Percentiles rank a stretch among this genome's conserved stretches.
Evolutionary conservation across 2,888 invertebrate species (phyloP).

Genomic region (Stenodema calcarata): DNA sequence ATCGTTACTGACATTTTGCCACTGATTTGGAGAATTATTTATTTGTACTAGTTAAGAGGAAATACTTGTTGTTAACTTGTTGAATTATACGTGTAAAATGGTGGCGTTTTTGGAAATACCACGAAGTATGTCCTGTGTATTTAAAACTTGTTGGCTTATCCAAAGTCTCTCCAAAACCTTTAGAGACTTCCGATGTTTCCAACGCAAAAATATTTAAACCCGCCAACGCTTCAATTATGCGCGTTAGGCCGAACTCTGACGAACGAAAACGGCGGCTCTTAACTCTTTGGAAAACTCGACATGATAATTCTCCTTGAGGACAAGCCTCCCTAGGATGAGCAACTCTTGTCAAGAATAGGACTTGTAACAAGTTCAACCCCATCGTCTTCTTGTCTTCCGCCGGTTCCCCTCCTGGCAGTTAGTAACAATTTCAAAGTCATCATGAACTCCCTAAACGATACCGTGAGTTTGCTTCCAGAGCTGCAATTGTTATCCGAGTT

Average conservation of each 20-base stretch:
- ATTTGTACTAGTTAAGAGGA: too few relatives aligned
- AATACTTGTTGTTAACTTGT: too few relatives aligned
- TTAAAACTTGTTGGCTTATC: too few relatives aligned
- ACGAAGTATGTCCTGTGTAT: too few relatives aligned
- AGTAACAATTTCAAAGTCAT: slow-evolving; percentile 48
- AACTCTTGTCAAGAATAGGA: neutral
- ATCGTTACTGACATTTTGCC: too few relatives aligned
- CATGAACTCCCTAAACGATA: slow-evolving; percentile 47
- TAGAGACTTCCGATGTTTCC: too few relatives aligned
- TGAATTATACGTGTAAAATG: too few relatives aligned
- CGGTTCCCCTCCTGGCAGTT: slow-evolving; percentile 21
- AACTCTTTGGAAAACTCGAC: slow-evolving; percentile 19
- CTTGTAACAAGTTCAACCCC: neutral
- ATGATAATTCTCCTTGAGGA: slow-evolving; percentile 13
- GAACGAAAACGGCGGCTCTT: neutral
- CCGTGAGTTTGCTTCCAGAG: slow-evolving; percentile 14
- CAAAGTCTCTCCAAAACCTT: too few relatives aligned
- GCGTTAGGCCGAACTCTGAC: neutral
- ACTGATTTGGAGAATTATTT: too few relatives aligned
- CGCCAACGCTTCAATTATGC: neutral
- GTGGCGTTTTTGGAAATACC: too few relatives aligned
- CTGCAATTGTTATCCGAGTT: slow-evolving; percentile 44
- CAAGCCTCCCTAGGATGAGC: neutral
- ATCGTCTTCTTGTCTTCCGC: slow-evolving; percentile 20
- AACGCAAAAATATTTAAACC: too few relatives aligned